Base-by-base conservation (phyloP, 2,888 invertebrate genomes). In the Choristoneura rosaceana region DNA sequence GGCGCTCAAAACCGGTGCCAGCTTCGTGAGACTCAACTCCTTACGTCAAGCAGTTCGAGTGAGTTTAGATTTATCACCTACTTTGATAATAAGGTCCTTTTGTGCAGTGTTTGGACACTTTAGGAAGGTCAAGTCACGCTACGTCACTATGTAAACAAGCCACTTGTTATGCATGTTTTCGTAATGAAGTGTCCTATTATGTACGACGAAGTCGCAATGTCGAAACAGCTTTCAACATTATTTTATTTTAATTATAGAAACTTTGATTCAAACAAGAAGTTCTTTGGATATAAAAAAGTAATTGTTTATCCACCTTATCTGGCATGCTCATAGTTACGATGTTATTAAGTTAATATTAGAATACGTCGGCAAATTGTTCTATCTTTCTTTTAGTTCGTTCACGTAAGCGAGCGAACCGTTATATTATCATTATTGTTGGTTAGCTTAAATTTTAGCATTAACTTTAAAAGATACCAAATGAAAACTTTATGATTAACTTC, bases 1-100 rank as follows among this genome's bases (percentile, higher is more conserved):
- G 92, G 91, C 91, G 87, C 86, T 92, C 78, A 89, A 86, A 77
- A 82, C 83, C 34, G 85, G 90, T 77, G 87, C 87, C 76, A 81
- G 87, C 86, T 88, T 91, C 70, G 77, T 90, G 75, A 83, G 87
- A 33, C 79, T 87, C 3, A 82, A 82, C 74, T 71, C 81, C 65
- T 76, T 90, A 47, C 82, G 85, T 33, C 85, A 84, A 74, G 77
- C 82, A 34, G 76, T 81, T 69, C 82, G 91, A 82, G 93, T 93
- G 82, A 82, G 90, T 88, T 74, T 45, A 64, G 47, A 70, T 69
- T 62, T 14, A 17, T 10, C 9, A 62, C 45, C 45, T 62, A 8
- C n/a, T 43, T 43, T 43, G 7, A 43, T 17, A 14, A 17, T 43
- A 61, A 43, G 12, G 12, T 25, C 17, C 17, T 25, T 55, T n/a